Evolutionary conservation across 2,113 vertebrate species (phyloP), one percentile per base, ranked within the genome.

Genomic region (Bostrychus sinensis): DNA sequence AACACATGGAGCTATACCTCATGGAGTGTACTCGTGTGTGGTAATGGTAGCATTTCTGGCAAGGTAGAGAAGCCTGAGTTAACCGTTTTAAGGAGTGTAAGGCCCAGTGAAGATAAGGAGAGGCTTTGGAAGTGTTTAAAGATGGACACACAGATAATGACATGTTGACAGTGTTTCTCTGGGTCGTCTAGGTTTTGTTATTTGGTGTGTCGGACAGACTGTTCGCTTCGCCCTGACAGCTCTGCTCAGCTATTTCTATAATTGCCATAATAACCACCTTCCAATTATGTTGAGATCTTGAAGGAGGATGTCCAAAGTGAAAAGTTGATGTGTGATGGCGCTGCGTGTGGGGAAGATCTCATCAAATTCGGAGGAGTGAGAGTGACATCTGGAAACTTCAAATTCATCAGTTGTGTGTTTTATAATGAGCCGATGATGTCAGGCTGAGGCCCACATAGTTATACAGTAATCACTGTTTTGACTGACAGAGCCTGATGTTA

Each of bases 191-290:
- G 48, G 56, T 39, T 66, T 22, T 6, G 13, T 67, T 54, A 84
- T 70, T 77, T 69, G 77, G 51, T 5, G 59, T 13, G 19, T 56
- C 16, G 51, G 75, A 66, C 64, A 54, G 69, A 60, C 66, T 46
- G 17, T 60, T 54, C 38, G 64, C 55, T 38, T 80, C 67, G 34
- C 72, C 71, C 25, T 78, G 86, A 88, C 86, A 85, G 85, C 79
- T 75, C 83, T 42, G 77, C 80, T 74, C 77, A 23, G 78, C 84
- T 66, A 88, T 91, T 91, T 82, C 78, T 57, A 62, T 91, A 91
- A 92, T 91, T 86, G 72, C 67, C 66, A 58, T 91, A 91, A 91
- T 91, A 73, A 80, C 88, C 50, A 45, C 71, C 70, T 80, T 61
- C 75, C 78, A 88, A 89, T 91, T 88, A 82, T 30, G 2, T 56